Conservation (phyloP, 2,888 invertebrate genomes). For the Strigamia maritima region DNA sequence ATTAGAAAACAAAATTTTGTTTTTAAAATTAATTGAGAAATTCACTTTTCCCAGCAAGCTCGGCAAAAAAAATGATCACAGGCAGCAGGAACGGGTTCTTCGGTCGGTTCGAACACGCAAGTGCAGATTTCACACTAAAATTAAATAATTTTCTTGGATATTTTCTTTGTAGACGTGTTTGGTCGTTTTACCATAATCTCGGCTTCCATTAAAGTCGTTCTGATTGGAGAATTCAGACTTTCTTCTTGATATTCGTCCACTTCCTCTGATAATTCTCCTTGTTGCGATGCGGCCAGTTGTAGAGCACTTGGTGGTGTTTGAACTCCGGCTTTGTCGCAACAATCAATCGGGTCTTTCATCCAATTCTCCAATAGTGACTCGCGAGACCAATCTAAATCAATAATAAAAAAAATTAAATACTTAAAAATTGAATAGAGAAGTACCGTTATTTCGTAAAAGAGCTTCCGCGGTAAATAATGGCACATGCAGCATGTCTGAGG, state of each 20-base stretch:
- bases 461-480: slow-evolving; percentile 69
- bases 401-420: not conserved
- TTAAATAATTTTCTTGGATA: not conserved
- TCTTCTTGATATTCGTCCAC: slow-evolving; percentile 45
- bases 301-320: slow-evolving; percentile 60
- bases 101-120: slow-evolving; percentile 55
- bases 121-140: slow-evolving; percentile 63
- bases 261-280: slow-evolving; percentile 47
- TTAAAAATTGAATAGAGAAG: slow-evolving; percentile 39
- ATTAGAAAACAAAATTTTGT: slow-evolving; percentile 12
- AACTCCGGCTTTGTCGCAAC: slow-evolving; percentile 65
- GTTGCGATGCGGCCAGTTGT: slow-evolving; percentile 41
- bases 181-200: slow-evolving; percentile 42
- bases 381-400: slow-evolving; percentile 65
- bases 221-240: slow-evolving; percentile 44
- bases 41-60: slow-evolving; percentile 62
- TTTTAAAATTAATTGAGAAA: slow-evolving; percentile 7
- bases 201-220: slow-evolving; percentile 41
- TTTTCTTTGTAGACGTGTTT: not conserved
- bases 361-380: slow-evolving; percentile 64
- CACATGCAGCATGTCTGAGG: slow-evolving; percentile 67
- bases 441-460: slow-evolving; percentile 64
- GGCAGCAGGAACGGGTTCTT: slow-evolving; percentile 59
- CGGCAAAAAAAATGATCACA: slow-evolving; percentile 65
- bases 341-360: slow-evolving; percentile 64